Evolutionary conservation across 2,797 vertebrate genomes (phyloP).

Genomic region (Bovichtus variegatus): DNA sequence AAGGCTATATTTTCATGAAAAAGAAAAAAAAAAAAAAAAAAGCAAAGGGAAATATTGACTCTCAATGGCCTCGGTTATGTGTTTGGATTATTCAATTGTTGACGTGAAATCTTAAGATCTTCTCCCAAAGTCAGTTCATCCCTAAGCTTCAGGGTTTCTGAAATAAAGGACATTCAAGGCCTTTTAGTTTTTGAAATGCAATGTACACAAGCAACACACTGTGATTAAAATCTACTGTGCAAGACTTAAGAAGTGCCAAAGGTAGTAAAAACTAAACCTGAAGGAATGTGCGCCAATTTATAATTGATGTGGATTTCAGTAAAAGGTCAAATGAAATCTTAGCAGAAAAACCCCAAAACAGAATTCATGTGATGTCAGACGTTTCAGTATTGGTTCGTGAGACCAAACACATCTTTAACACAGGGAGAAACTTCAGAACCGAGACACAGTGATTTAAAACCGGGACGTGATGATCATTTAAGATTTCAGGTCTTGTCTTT

Average conservation of each 20-base stretch:
- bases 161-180: slow-evolving; percentile 7
- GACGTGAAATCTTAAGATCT: slow-evolving; percentile 7
- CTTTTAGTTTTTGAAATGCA: slow-evolving; percentile 15
- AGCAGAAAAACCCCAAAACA: neutral
- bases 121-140: slow-evolving; percentile 16
- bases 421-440: neutral
- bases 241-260: slow-evolving; percentile 15
- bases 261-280: neutral
- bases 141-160: slow-evolving; percentile 13
- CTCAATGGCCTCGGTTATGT: slow-evolving; percentile 10
- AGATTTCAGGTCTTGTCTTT: slow-evolving; percentile 11
- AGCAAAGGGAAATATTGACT: slow-evolving; percentile 8
- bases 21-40: slow-evolving; percentile 11
- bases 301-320: slow-evolving; percentile 17
- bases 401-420: slow-evolving; percentile 8
- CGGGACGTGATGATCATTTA: slow-evolving; percentile 1
- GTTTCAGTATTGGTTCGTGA: slow-evolving; percentile 16
- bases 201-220: neutral
- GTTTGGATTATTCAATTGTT: slow-evolving; percentile 10
- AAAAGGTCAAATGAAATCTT: neutral
- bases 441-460: neutral
- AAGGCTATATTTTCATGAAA: slow-evolving; percentile 32
- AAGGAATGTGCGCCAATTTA: neutral
- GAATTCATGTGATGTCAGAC: slow-evolving; percentile 12
- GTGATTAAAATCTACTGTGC: slow-evolving; percentile 1